Evolutionary conservation across 2,797 vertebrate species (phyloP).

Genomic region (Steatocranus sp.): DNA sequence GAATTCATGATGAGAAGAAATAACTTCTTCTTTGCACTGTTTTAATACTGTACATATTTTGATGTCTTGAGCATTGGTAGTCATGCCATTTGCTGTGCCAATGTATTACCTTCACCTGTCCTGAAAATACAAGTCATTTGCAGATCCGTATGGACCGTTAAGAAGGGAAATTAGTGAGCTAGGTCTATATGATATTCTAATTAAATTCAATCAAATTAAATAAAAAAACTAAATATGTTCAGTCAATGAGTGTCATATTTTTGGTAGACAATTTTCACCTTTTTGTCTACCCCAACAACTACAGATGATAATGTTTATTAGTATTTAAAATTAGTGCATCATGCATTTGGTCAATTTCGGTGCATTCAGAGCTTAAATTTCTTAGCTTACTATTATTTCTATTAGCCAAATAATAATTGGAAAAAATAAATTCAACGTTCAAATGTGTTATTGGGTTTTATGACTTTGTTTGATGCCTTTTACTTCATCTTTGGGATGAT

Average conservation of each 20-base stretch:
- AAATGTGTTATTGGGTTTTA: too few species aligned
- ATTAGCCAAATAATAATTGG: not conserved
- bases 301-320: accelerated
- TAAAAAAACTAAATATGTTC: not conserved
- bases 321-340: not conserved
- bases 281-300: not conserved
- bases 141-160: not conserved
- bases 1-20: not conserved
- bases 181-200: not conserved
- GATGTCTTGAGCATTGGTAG: not conserved
- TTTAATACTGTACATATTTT: not conserved
- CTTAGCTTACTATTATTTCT: not conserved
- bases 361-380: not conserved
- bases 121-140: not conserved
- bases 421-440: too few species aligned
- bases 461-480: too few species aligned
- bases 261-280: not conserved
- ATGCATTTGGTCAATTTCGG: accelerated
- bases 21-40: not conserved
- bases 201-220: not conserved
- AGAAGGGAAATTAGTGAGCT: not conserved
- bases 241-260: not conserved
- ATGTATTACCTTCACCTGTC: not conserved
- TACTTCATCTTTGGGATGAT: not conserved
- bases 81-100: not conserved